Percentiles rank a stretch among this genome's conserved stretches.
These are phyloP conservation scores for Furcifer pardalis DNA, from an alignment of 2,797 vertebrate species.

Conservation along the genomic window DNA sequence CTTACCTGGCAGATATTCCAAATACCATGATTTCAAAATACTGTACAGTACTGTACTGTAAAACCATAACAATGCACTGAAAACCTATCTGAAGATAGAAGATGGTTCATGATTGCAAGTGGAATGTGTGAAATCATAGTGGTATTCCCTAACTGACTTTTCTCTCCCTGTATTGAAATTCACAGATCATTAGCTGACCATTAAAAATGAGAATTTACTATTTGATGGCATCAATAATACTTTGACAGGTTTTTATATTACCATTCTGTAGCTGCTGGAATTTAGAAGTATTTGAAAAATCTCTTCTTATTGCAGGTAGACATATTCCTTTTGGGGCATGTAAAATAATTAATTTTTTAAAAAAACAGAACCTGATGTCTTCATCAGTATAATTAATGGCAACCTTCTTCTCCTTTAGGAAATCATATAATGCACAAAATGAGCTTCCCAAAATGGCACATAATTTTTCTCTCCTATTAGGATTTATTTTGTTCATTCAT, in stretches of 20 bases:
- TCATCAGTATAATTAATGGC: conserved; percentile 58
- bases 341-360: conserved; percentile 20
- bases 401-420: conserved; percentile 62
- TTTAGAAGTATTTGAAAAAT: conserved; percentile 20
- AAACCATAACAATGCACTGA: too few relatives aligned
- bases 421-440: conserved; percentile 53
- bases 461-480: conserved; percentile 69
- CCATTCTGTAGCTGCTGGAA: not conserved
- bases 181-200: conserved; percentile 31
- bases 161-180: conserved; percentile 17
- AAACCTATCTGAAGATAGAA: not conserved
- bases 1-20: not conserved
- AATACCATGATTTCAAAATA: not conserved
- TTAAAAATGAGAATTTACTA: conserved; percentile 38
- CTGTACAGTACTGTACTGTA: not conserved
- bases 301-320: conserved; percentile 46
- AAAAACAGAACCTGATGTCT: conserved; percentile 41
- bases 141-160: not conserved
- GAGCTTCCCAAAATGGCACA: conserved; percentile 65
- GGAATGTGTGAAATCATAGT: not conserved
- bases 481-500: conserved; percentile 70
- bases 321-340: conserved; percentile 46
- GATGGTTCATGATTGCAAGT: not conserved
- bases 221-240: conserved; percentile 37
- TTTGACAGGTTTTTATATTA: conserved; percentile 40